phyloP scores from a whole-genome alignment of 2,113 vertebrate species.

The Mellivora capensis region DNA sequence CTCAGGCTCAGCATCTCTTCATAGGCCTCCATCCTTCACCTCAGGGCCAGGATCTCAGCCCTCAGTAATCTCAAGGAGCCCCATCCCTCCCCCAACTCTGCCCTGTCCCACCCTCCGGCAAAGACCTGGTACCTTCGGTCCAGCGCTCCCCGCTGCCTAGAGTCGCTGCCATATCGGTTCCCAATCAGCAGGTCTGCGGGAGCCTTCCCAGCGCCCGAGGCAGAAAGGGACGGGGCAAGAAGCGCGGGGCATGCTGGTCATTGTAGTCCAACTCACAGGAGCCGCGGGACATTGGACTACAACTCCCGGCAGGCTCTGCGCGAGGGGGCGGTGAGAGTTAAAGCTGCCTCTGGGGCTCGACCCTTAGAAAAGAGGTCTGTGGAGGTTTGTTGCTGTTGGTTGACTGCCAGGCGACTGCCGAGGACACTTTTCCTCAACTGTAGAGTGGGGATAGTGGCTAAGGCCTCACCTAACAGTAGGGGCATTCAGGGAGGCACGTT shows the following conservation, averaged over 20 bases:
- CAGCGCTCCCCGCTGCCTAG: conserved; percentile 67
- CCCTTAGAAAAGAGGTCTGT: rapidly evolving
- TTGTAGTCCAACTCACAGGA: conserved; percentile 21
- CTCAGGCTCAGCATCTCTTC: conserved; percentile 43
- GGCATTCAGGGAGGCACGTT: neutral
- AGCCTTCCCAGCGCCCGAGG: neutral
- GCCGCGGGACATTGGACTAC: neutral
- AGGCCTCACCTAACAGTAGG: neutral
- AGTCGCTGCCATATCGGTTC: conserved; percentile 72
- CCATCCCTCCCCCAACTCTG: neutral
- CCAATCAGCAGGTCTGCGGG: neutral
- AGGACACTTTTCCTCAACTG: neutral
- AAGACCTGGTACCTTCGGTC: conserved; percentile 71
- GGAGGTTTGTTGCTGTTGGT: neutral
- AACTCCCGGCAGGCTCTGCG: conserved; percentile 38
- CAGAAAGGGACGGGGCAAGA: conserved; percentile 45
- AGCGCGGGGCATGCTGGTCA: conserved; percentile 61
- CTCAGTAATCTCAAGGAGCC: neutral
- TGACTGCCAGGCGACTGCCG: neutral
- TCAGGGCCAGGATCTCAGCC: neutral
- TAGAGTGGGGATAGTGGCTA: neutral
- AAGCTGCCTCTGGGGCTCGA: rapidly evolving
- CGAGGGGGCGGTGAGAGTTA: neutral
- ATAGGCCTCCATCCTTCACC: conserved; percentile 49
- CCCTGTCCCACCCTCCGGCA: neutral